phyloP scores from a whole-genome alignment of 2,888 invertebrate genomes.

The Pyralis farinalis region DNA sequence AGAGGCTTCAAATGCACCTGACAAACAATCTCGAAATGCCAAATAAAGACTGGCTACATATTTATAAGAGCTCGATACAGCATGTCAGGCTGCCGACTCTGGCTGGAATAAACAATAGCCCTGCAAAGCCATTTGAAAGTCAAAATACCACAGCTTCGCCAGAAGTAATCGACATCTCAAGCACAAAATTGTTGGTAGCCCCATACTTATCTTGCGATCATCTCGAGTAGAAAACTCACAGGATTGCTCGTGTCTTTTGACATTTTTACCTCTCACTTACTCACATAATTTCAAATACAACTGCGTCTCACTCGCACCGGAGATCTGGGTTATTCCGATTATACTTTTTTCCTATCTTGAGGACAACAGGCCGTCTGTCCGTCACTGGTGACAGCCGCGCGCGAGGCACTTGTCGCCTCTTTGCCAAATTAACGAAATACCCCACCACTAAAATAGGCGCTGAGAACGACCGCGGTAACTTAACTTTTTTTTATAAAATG shows the following conservation, averaged over 20 bases:
- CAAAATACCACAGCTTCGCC: conserved; percentile 46
- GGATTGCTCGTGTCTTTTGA: conserved; percentile 36
- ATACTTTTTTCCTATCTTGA: conserved; percentile 38
- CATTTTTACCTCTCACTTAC: conserved; percentile 33
- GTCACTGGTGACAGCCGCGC: conserved; percentile 49
- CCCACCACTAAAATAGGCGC: conserved; percentile 47
- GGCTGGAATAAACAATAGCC: conserved; percentile 54
- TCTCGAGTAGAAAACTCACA: conserved; percentile 37
- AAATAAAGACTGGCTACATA: conserved; percentile 58
- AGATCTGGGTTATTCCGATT: conserved; percentile 41
- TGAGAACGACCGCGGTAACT: conserved; percentile 37
- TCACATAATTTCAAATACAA: conserved; percentile 16
- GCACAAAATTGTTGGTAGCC: conserved; percentile 49
- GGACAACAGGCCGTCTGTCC: conserved; percentile 52
- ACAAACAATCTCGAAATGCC: conserved; percentile 52
- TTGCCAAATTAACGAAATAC: conserved; percentile 63
- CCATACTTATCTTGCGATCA: conserved; percentile 43
- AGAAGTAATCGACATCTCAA: conserved; percentile 61
- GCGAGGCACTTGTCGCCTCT: conserved; percentile 50
- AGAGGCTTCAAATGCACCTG: conserved; percentile 31
- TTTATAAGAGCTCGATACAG: conserved; percentile 55
- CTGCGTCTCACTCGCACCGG: conserved; percentile 32
- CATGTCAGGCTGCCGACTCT: conserved; percentile 44
- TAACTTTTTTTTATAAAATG: conserved; percentile 35
- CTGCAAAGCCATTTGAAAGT: conserved; percentile 55